phyloP scores from a whole-genome alignment of 2,888 invertebrate species.

The Parelbella ahira region DNA sequence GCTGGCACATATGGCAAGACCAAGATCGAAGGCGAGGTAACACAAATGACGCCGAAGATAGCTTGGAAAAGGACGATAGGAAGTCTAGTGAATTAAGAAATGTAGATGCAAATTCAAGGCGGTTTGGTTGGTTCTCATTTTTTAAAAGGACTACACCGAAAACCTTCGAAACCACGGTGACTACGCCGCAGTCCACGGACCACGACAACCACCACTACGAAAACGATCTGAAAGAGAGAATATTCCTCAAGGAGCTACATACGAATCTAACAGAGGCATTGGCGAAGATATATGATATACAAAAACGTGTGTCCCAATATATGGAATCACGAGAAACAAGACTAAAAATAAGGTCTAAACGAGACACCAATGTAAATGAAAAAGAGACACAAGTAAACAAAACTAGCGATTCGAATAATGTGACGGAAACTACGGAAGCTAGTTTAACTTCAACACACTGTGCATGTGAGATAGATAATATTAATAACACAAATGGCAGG shows the following conservation, averaged over 20 bases:
- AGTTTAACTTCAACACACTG: conserved; percentile 1
- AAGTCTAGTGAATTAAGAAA: too few relatives aligned
- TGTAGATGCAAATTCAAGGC: background rate
- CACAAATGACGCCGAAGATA: too few relatives aligned
- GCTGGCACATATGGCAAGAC: too few relatives aligned
- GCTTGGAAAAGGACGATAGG: too few relatives aligned
- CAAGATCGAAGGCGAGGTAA: too few relatives aligned
- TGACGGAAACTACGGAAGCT: too few relatives aligned
- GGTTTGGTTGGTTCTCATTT: conserved; percentile 18
- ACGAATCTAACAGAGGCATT: conserved; percentile 26
- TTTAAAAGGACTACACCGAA: background rate
- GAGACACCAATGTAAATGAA: too few relatives aligned
- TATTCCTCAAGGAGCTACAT: conserved; percentile 20
- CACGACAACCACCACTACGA: conserved; percentile 10
- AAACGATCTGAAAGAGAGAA: conserved; percentile 20
- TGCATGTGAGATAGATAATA: background rate
- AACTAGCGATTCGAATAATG: too few relatives aligned
- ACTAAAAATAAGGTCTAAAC: too few relatives aligned
- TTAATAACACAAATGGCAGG: conserved; percentile 21
- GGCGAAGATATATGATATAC: conserved; percentile 15
- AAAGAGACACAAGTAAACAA: too few relatives aligned
- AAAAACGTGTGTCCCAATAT: conserved; percentile 15
- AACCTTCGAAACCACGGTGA: background rate
- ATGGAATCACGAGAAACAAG: conserved; percentile 7
- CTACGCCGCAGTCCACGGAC: too few relatives aligned